Conservation (phyloP, 2,888 invertebrate species). For the Aethes cnicana region DNA sequence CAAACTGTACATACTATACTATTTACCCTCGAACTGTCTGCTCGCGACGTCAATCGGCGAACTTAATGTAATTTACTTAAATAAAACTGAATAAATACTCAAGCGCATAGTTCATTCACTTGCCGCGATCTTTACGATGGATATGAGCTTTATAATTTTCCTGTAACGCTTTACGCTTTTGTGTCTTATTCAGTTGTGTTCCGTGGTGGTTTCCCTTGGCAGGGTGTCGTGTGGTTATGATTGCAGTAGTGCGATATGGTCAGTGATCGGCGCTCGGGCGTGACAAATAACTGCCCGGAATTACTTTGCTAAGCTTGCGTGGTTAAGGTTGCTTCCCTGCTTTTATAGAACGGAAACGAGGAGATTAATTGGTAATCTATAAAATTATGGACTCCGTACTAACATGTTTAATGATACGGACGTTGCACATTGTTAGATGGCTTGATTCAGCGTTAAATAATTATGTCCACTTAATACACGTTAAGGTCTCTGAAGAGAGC, state of each 20-base stretch:
- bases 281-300: conserved; percentile 59
- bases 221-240: conserved; percentile 49
- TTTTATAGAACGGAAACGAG: conserved; percentile 55
- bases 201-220: conserved; percentile 42
- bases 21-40: conserved; percentile 9
- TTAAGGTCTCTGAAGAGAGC: too few relatives aligned
- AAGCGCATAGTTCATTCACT: conserved; percentile 71
- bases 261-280: conserved; percentile 68
- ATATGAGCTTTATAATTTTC: conserved; percentile 40
- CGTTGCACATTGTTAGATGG: conserved; percentile 7
- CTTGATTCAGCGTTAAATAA: too few relatives aligned
- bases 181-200: conserved; percentile 35
- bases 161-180: conserved; percentile 29
- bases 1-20: conserved; percentile 15
- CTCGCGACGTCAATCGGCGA: conserved; percentile 34
- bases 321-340: conserved; percentile 57
- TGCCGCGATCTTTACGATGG: conserved; percentile 60
- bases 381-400: conserved; percentile 13
- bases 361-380: conserved; percentile 37
- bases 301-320: conserved; percentile 39
- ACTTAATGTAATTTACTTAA: conserved; percentile 51
- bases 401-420: conserved; percentile 6
- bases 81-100: conserved; percentile 52
- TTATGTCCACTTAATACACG: neutral
- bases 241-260: conserved; percentile 70